phyloP scores from a whole-genome alignment of 2,113 vertebrate genomes.

The Prinia subflava region DNA sequence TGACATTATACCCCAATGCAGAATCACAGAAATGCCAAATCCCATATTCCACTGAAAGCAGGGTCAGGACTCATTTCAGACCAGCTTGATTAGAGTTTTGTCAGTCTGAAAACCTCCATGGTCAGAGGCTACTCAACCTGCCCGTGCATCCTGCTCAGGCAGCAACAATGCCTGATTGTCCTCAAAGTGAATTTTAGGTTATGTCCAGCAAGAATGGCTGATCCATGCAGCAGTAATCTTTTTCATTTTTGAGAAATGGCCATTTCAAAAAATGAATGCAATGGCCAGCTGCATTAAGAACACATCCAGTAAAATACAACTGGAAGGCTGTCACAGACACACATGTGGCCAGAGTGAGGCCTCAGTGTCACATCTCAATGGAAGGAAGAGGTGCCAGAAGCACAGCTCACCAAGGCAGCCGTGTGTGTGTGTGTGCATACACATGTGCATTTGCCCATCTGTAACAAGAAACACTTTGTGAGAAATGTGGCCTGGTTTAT shows the following conservation, averaged over 20 bases:
- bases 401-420: background rate
- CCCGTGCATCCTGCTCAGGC: background rate
- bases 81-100: background rate
- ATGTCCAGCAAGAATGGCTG: background rate
- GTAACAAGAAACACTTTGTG: background rate
- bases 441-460: background rate
- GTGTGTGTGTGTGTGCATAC: accelerated
- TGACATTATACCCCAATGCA: background rate
- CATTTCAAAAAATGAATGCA: background rate
- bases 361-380: accelerated
- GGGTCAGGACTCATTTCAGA: background rate
- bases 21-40: background rate
- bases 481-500: background rate
- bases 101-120: background rate
- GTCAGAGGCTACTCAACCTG: background rate
- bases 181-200: background rate
- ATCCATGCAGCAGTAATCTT: background rate
- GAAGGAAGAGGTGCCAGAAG: background rate
- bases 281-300: background rate
- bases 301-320: background rate
- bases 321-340: background rate
- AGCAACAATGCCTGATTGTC: background rate
- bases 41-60: background rate
- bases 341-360: background rate
- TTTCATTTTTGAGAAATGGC: background rate